Evolutionary conservation across 2,797 vertebrate genomes (phyloP).

Genomic region (Tangara arthus): DNA sequence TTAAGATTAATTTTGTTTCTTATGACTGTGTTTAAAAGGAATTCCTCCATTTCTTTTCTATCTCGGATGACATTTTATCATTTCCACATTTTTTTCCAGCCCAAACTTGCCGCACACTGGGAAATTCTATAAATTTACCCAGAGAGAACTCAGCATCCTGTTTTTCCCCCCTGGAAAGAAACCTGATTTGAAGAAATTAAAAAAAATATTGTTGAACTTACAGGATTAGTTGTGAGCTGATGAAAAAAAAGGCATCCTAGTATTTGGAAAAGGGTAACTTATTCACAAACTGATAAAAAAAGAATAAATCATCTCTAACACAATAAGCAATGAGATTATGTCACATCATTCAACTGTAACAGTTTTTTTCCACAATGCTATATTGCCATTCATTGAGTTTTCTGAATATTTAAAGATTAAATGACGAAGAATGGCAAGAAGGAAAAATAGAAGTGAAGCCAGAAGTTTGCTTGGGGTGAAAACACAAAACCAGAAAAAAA

Average conservation of each 20-base stretch:
- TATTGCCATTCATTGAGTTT: constrained; percentile 8
- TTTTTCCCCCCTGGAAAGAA: not conserved
- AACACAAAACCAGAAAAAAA: not conserved
- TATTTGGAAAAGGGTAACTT: constrained; percentile 2
- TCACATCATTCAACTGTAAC: not conserved
- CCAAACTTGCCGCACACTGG: not conserved
- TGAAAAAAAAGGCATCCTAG: not conserved
- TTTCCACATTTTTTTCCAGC: constrained; percentile 29
- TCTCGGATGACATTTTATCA: constrained; percentile 8
- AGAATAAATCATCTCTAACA: not conserved
- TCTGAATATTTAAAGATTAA: constrained; percentile 5
- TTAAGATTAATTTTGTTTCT: not conserved
- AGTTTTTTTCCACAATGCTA: not conserved
- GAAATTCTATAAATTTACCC: not conserved
- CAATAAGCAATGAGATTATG: not conserved
- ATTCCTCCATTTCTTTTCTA: not conserved
- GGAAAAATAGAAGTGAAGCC: not conserved
- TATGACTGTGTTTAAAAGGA: not conserved
- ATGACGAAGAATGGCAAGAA: not conserved
- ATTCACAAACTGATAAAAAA: constrained; percentile 24
- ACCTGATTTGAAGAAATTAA: not conserved
- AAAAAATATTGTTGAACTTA: not conserved
- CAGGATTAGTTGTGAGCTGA: not conserved
- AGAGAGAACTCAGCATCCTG: not conserved
- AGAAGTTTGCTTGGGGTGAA: not conserved